Conservation (phyloP, 2,113 vertebrate genomes). For the Spheniscus mendiculus region DNA sequence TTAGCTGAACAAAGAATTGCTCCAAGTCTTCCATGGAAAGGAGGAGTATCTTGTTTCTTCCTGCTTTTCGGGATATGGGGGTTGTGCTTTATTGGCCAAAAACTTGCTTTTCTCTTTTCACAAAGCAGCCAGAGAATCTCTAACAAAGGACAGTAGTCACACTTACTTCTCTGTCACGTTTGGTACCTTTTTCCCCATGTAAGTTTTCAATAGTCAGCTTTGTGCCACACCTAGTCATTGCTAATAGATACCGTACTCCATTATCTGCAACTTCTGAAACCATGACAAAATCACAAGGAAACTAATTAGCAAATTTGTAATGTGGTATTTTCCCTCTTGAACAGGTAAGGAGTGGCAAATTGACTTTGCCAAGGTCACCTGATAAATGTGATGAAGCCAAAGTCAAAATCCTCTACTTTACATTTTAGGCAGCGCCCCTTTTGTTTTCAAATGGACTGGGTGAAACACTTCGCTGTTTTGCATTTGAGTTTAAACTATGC, state of each 20-base stretch:
- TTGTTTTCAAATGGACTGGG: neutral
- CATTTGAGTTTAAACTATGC: neutral
- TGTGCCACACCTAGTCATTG: neutral
- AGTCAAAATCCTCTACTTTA: neutral
- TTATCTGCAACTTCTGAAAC: neutral
- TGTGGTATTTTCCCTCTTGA: neutral
- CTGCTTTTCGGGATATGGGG: neutral
- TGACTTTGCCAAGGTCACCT: neutral
- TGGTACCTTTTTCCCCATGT: neutral
- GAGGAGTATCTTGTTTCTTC: neutral
- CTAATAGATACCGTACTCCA: neutral
- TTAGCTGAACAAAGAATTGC: neutral
- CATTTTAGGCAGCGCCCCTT: neutral
- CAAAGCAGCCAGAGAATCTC: neutral
- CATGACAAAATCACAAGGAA: neutral
- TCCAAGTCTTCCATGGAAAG: neutral
- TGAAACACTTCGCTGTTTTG: neutral
- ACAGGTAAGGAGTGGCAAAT: neutral
- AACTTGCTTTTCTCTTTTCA: neutral
- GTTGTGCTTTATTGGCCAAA: neutral
- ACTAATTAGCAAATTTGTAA: neutral
- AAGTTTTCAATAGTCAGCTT: fast-evolving
- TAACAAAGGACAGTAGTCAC: neutral
- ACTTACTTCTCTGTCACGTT: neutral
- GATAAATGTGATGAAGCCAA: neutral